phyloP scores from a whole-genome alignment of 2,797 vertebrate genomes.

The Eulemur coronatus region DNA sequence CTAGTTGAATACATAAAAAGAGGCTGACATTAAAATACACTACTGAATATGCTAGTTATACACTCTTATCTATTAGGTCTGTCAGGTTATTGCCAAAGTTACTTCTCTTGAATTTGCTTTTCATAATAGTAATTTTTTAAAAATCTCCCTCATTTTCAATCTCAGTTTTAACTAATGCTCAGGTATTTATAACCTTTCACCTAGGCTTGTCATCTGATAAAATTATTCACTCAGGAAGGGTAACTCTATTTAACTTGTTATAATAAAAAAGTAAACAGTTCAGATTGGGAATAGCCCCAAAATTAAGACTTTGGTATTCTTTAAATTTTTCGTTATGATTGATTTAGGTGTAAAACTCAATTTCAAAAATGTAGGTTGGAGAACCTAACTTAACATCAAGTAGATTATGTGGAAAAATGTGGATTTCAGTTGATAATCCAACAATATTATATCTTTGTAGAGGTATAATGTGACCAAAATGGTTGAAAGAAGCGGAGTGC shows the following conservation, averaged over 20 bases:
- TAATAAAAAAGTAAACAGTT: slow-evolving; percentile 60
- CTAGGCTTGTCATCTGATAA: slow-evolving; percentile 59
- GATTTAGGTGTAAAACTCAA: slow-evolving; percentile 59
- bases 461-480: background rate
- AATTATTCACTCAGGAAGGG: slow-evolving; percentile 50
- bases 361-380: slow-evolving; percentile 14
- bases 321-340: slow-evolving; percentile 44
- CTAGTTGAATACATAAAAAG: slow-evolving; percentile 54
- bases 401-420: background rate
- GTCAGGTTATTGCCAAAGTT: slow-evolving; percentile 63
- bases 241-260: slow-evolving; percentile 59
- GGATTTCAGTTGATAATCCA: background rate
- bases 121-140: slow-evolving; percentile 54
- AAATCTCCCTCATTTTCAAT: slow-evolving; percentile 50
- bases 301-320: slow-evolving; percentile 34
- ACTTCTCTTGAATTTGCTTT: slow-evolving; percentile 63
- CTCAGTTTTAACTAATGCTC: slow-evolving; percentile 55
- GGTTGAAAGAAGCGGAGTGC: background rate
- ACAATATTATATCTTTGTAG: background rate
- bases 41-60: slow-evolving; percentile 45
- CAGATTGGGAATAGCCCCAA: background rate
- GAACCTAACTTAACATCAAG: background rate
- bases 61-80: slow-evolving; percentile 40
- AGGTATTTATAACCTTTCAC: slow-evolving; percentile 57
- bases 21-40: slow-evolving; percentile 59